phyloP scores from a whole-genome alignment of 2,888 invertebrate genomes.

The Hyles lineata region DNA sequence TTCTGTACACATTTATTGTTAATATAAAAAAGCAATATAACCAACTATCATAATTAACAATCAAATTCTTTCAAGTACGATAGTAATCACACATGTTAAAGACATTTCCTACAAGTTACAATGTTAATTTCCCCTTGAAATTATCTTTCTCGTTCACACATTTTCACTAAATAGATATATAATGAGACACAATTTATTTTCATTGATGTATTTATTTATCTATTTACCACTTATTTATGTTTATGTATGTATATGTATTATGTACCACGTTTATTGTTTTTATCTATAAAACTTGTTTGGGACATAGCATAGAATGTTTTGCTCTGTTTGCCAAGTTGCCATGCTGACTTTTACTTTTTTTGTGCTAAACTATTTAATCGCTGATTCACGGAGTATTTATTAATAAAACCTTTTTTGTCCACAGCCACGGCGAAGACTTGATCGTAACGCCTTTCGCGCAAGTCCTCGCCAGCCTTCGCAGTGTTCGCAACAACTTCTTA shows the following conservation, averaged over 20 bases:
- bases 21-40: too few relatives aligned
- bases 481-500: constrained; percentile 99
- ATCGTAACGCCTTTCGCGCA: constrained; percentile 99
- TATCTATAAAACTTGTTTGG: constrained; percentile 31
- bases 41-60: too few relatives aligned
- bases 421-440: constrained; percentile 98
- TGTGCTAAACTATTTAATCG: constrained; percentile 4
- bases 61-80: too few relatives aligned
- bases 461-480: constrained; percentile 98
- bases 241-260: background rate
- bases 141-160: too few relatives aligned
- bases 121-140: too few relatives aligned
- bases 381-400: constrained; percentile 22
- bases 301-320: constrained; percentile 24
- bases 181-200: too few relatives aligned
- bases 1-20: too few relatives aligned
- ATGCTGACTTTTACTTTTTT: constrained; percentile 24
- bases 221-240: background rate
- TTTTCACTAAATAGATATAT: too few relatives aligned
- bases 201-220: too few relatives aligned
- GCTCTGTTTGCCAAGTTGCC: constrained; percentile 14
- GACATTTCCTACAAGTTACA: too few relatives aligned
- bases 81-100: too few relatives aligned
- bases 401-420: constrained; percentile 55
- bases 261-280: background rate